These are phyloP conservation scores for Gobiocypris rarus DNA, from an alignment of 2,113 vertebrate species.

Conservation along the genomic window DNA sequence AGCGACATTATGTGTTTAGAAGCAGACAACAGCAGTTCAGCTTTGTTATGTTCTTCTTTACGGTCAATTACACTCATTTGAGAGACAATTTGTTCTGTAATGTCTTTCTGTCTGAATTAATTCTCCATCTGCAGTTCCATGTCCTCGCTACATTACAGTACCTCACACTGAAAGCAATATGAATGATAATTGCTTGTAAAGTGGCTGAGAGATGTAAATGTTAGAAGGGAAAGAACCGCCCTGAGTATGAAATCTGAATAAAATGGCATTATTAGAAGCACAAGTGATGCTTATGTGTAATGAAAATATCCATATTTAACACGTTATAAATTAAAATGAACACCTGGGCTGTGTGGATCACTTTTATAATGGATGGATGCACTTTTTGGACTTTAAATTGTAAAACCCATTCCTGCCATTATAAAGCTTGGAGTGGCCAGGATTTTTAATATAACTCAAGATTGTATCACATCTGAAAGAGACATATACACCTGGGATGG, in stretches of 20 bases:
- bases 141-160: neutral
- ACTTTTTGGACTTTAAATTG: too few relatives aligned
- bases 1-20: neutral
- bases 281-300: too few relatives aligned
- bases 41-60: conserved; percentile 5
- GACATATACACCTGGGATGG: too few relatives aligned
- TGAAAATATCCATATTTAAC: too few relatives aligned
- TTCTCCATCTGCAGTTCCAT: neutral
- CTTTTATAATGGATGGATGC: too few relatives aligned
- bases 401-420: too few relatives aligned
- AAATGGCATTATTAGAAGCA: neutral
- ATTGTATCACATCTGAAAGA: too few relatives aligned
- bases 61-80: conserved; percentile 9
- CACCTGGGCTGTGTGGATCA: too few relatives aligned
- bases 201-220: neutral
- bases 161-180: neutral
- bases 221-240: neutral
- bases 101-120: conserved; percentile 13
- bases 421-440: too few relatives aligned
- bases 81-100: neutral
- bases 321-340: too few relatives aligned
- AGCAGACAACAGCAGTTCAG: conserved; percentile 1
- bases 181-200: conserved; percentile 13
- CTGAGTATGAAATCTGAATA: neutral
- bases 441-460: too few relatives aligned